A percentile compares a stretch with the other conserved stretches of the same genome.
phyloP scores from a whole-genome alignment of 2,888 invertebrate species.

The Cephonodes hylas region DNA sequence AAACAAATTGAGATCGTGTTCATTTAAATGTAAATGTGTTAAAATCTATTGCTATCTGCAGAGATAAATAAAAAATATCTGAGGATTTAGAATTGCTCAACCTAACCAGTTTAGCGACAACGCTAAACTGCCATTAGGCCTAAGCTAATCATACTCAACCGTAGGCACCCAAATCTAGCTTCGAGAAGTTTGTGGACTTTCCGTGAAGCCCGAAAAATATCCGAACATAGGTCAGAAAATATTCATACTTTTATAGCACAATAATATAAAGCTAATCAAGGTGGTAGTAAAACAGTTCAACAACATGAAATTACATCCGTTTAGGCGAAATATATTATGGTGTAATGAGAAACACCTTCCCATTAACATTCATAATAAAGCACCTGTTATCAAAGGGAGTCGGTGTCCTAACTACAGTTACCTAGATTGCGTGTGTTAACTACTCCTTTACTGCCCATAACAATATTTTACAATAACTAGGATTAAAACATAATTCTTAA shows the following conservation, averaged over 20 bases:
- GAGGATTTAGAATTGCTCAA: too few species aligned
- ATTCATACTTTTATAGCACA: background rate
- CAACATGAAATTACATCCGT: background rate
- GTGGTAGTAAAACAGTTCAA: background rate
- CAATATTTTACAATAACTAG: background rate
- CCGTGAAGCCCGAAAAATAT: background rate
- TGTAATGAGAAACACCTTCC: background rate
- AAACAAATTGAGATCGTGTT: too few species aligned
- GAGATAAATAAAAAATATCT: too few species aligned
- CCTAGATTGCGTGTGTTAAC: background rate
- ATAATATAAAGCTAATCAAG: background rate
- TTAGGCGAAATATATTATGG: background rate
- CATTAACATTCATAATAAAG: conserved; percentile 1
- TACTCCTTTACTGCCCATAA: background rate
- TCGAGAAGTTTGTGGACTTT: too few species aligned
- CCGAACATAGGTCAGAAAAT: background rate
- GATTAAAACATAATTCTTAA: background rate
- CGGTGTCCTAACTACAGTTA: background rate
- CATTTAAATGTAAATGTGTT: too few species aligned
- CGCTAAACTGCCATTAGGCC: too few species aligned
- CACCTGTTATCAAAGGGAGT: background rate
- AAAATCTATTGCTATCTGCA: too few species aligned
- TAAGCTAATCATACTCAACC: too few species aligned
- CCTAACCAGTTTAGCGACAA: too few species aligned
- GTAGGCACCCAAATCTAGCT: too few species aligned